Evolutionary conservation across 2,113 vertebrate species (phyloP).

Genomic region (Varanus salvator): DNA sequence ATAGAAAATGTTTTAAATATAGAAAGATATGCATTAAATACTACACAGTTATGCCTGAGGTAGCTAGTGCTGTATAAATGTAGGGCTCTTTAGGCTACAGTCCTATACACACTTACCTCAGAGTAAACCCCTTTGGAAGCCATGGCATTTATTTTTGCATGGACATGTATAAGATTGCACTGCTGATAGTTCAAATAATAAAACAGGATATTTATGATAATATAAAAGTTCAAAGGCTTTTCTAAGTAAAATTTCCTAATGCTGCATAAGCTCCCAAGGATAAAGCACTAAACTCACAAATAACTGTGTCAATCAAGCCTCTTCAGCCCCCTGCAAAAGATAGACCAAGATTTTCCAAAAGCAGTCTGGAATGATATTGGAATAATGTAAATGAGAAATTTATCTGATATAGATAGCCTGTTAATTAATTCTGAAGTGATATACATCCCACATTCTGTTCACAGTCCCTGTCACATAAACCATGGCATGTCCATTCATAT

Average conservation of each 20-base stretch:
- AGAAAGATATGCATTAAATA: constrained; percentile 63
- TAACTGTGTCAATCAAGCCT: constrained; percentile 15
- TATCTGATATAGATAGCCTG: not conserved
- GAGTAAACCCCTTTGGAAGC: not conserved
- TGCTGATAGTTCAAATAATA: constrained; percentile 37
- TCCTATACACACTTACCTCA: not conserved
- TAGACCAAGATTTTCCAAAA: not conserved
- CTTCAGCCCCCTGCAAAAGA: not conserved
- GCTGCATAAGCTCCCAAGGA: constrained; percentile 16
- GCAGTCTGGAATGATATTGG: not conserved
- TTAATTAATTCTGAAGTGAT: not conserved
- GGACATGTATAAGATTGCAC: not conserved
- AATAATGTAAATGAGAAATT: not conserved
- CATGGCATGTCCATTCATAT: not conserved
- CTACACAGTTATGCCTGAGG: constrained; percentile 13
- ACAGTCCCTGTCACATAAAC: not conserved
- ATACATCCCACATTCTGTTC: not conserved
- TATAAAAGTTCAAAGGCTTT: constrained; percentile 29
- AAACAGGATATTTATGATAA: constrained; percentile 37
- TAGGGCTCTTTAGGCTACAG: constrained; percentile 16
- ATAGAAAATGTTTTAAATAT: constrained; percentile 64
- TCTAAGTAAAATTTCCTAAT: constrained; percentile 22
- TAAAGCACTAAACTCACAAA: constrained; percentile 18
- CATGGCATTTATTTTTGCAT: not conserved
- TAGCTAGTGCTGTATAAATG: constrained; percentile 37